Conservation (phyloP, 2,888 invertebrate genomes). For the Diaprepes abbreviatus region DNA sequence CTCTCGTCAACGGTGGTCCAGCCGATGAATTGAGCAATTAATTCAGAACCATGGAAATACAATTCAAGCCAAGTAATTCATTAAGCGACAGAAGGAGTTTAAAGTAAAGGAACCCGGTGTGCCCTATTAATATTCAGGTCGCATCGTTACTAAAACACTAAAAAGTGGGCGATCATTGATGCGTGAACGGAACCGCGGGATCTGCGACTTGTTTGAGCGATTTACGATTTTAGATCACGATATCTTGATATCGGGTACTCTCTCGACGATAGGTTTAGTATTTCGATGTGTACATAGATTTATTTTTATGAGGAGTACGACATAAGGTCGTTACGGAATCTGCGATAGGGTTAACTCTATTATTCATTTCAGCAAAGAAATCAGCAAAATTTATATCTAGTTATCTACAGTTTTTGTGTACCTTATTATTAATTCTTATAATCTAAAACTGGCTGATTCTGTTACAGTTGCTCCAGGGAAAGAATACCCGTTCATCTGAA, state of each 20-base stretch:
- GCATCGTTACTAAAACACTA: conserved; percentile 56
- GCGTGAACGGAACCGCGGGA: conserved; percentile 60
- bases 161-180: conserved; percentile 61
- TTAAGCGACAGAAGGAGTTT: conserved; percentile 40
- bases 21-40: conserved; percentile 49
- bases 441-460: too few species aligned
- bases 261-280: conserved; percentile 7
- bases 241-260: conserved; percentile 53
- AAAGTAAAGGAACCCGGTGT: conserved; percentile 39
- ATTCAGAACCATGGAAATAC: conserved; percentile 47
- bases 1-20: conserved; percentile 46
- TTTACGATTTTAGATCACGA: conserved; percentile 63
- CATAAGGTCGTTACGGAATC: too few species aligned
- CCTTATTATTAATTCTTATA: too few species aligned
- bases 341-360: too few species aligned
- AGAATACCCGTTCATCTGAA: too few species aligned
- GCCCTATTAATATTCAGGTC: conserved; percentile 53
- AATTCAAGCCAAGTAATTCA: conserved; percentile 46
- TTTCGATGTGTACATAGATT: conserved; percentile 3
- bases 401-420: too few species aligned
- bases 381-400: too few species aligned
- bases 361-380: too few species aligned
- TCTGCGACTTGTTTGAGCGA: conserved; percentile 60
- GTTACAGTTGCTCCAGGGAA: too few species aligned
- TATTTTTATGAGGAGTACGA: too few species aligned